A percentile compares a stretch with the other conserved stretches of the same genome.
Evolutionary conservation across 2,888 invertebrate genomes (phyloP).

Genomic region (Pristionchus mayeri): DNA sequence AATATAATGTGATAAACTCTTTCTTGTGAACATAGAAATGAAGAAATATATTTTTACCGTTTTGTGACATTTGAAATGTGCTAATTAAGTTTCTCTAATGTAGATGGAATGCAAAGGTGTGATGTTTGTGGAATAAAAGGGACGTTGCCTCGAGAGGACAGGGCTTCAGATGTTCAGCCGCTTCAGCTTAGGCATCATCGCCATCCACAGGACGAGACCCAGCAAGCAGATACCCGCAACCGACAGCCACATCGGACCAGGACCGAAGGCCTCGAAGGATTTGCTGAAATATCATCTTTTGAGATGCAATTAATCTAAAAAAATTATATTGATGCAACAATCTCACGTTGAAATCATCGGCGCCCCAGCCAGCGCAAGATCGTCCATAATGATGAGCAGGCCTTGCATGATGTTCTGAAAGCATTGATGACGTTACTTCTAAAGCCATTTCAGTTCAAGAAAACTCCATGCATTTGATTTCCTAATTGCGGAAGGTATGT

Average conservation of each 20-base stretch:
- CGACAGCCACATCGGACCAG: conserved; percentile 43
- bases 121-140: neutral
- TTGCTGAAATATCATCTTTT: neutral
- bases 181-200: neutral
- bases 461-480: neutral
- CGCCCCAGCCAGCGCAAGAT: neutral
- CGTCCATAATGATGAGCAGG: conserved; percentile 43
- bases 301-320: neutral
- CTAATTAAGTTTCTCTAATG: no score
- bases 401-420: conserved; percentile 48
- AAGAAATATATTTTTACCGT: no score
- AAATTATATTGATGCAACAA: neutral
- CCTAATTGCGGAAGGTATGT: neutral
- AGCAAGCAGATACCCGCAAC: neutral
- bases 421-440: neutral
- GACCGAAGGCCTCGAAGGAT: conserved; percentile 27
- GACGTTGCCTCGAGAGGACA: neutral
- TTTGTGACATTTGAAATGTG: no score
- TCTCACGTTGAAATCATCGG: conserved; percentile 33
- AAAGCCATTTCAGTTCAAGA: neutral
- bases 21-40: no score
- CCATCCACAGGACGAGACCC: neutral
- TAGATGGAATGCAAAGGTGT: no score
- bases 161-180: conserved; percentile 7
- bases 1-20: no score